phyloP scores from a whole-genome alignment of 2,888 invertebrate species.

The Chironomus tentans region DNA sequence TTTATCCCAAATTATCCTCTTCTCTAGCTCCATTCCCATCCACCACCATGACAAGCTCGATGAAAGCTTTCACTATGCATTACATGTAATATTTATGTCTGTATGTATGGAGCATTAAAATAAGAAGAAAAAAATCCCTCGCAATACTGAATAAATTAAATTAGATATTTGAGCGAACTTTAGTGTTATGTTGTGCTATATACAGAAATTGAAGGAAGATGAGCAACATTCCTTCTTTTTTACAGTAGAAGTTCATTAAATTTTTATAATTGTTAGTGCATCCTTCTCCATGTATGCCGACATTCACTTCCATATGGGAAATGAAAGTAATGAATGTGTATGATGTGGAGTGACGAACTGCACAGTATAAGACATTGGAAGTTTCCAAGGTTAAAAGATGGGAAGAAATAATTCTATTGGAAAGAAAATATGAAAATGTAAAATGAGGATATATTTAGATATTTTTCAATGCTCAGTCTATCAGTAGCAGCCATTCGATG shows the following conservation, averaged over 20 bases:
- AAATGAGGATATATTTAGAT: too few relatives aligned
- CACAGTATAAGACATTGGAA: too few relatives aligned
- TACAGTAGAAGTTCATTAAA: constrained; percentile 14
- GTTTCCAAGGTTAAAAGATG: too few relatives aligned
- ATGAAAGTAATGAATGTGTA: too few relatives aligned
- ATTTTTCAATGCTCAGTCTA: too few relatives aligned
- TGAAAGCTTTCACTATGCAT: not conserved
- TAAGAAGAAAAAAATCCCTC: not conserved
- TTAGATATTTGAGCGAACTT: constrained; percentile 5
- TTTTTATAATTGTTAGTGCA: constrained; percentile 13
- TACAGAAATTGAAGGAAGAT: not conserved
- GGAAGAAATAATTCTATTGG: too few relatives aligned
- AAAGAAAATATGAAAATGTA: too few relatives aligned
- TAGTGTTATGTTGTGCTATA: not conserved
- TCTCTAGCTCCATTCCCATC: not conserved
- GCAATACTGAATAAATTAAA: constrained; percentile 3
- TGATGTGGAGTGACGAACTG: too few relatives aligned
- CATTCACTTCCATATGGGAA: not conserved
- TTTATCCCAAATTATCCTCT: constrained; percentile 11
- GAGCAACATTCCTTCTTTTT: not conserved
- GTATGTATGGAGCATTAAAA: not conserved
- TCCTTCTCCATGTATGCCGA: not conserved
- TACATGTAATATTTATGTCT: not conserved
- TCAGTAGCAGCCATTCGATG: too few relatives aligned
- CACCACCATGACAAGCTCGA: not conserved